Conservation (phyloP, 2,797 vertebrate species). For the Myotis planiceps region DNA sequence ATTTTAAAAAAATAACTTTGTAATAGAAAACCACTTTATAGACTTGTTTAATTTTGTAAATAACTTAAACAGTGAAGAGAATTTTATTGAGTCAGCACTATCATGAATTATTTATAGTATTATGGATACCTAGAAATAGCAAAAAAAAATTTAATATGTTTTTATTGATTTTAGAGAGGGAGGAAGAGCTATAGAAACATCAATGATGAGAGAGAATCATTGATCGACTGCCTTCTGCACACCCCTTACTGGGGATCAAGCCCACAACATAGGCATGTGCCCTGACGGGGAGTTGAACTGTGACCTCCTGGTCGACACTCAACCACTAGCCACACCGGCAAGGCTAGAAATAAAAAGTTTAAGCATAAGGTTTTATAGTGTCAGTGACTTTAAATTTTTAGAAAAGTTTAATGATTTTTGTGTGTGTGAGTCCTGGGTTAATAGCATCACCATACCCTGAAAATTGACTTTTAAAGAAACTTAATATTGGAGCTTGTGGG, state of each 20-base stretch:
- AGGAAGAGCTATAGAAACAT: too few relatives aligned
- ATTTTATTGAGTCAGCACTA: not conserved
- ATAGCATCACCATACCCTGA: slow-evolving; percentile 41
- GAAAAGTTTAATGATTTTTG: not conserved
- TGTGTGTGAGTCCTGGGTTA: not conserved
- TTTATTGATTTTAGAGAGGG: too few relatives aligned
- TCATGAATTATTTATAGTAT: not conserved
- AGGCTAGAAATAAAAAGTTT: not conserved
- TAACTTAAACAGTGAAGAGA: not conserved
- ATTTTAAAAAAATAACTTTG: not conserved
- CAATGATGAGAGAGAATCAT: too few relatives aligned
- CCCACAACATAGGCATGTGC: too few relatives aligned
- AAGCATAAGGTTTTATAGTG: not conserved
- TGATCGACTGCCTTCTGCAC: too few relatives aligned
- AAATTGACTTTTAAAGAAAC: slow-evolving; percentile 19
- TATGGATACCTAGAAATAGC: slow-evolving; percentile 14
- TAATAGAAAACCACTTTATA: not conserved
- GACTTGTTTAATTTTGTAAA: not conserved
- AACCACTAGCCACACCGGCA: too few relatives aligned
- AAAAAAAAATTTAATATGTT: not conserved
- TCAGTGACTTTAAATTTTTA: not conserved
- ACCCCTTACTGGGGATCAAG: too few relatives aligned
- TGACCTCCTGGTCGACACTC: too few relatives aligned
- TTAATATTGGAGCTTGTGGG: not conserved
- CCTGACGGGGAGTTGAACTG: too few relatives aligned